Evolutionary conservation across 2,888 invertebrate genomes (phyloP), one percentile per base, ranked within the genome.

Genomic region (Platerodrilus igneus): DNA sequence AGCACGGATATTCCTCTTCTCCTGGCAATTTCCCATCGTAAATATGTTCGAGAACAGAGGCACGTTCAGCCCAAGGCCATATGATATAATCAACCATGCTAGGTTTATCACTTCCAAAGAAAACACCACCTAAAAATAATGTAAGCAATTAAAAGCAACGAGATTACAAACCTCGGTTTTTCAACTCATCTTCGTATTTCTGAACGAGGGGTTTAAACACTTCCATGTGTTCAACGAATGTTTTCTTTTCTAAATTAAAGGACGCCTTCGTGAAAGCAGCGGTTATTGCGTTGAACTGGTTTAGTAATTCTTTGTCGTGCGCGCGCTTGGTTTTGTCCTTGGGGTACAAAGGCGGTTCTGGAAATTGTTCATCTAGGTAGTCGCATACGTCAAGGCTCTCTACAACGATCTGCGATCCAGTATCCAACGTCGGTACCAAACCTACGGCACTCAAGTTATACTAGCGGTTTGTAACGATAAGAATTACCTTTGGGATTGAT

Each of bases 401-500:
- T 10, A 68, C 66, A 2, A 78, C 47, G 2, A 75, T 55, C 52
- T 68, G 62, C 8, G 65, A 63, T 45, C 72, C 72, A 6, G 57
- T 53, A 39, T 72, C 67, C 27, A 72, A 57, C 3, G 66, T 62
- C 3, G 73, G 73, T 7, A 73, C 72, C 57, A 73, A 68, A 13
- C 75, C 77, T 49, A 65, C n/a, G n/a, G n/a, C n/a, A n/a, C n/a
- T n/a, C n/a, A n/a, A n/a, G n/a, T n/a, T n/a, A n/a, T n/a, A n/a
- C n/a, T n/a, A n/a, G n/a, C n/a, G n/a, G n/a, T n/a, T n/a, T n/a
- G n/a, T 18, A 30, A 9, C n/a, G 27, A 8, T 11, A 6, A 27
- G 8, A 14, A 25, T 81, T 78, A 48, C 78, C 78, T 54, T 62
- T 56, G 13, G 64, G 60, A 58, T 78, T 82, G 56, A 82, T 79